A percentile compares a stretch with the other conserved stretches of the same genome.
These are phyloP conservation scores for Drosophila melanica DNA, from an alignment of 1,140 invertebrate genomes.

Conservation along the genomic window DNA sequence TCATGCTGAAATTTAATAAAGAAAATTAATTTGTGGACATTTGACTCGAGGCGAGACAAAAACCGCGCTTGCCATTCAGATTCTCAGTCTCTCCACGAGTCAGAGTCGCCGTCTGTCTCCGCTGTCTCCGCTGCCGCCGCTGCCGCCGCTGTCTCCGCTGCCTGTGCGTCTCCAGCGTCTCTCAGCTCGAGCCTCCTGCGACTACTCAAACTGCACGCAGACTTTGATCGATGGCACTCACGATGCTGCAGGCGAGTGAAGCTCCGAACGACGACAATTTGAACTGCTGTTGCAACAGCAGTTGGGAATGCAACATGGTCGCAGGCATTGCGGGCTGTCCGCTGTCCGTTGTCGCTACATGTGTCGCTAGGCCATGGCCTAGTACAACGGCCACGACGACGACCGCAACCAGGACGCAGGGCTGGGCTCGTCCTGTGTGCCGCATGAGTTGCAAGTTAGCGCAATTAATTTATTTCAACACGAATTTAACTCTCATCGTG, in stretches of 20 bases:
- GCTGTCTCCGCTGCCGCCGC: not conserved
- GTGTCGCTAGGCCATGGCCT: slow-evolving; percentile 63
- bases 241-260: slow-evolving; percentile 69
- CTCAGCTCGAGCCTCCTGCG: slow-evolving; percentile 29
- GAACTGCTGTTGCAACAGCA: slow-evolving; percentile 37
- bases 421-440: slow-evolving; percentile 41
- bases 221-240: slow-evolving; percentile 82
- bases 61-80: slow-evolving; percentile 30
- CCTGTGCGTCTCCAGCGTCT: not conserved
- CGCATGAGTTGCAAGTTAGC: slow-evolving; percentile 82
- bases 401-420: not conserved
- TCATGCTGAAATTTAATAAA: slow-evolving; percentile 83
- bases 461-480: slow-evolving; percentile 83
- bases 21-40: slow-evolving; percentile 83
- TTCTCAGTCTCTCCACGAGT: not conserved
- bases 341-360: slow-evolving; percentile 15
- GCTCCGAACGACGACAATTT: slow-evolving; percentile 71
- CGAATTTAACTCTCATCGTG: slow-evolving; percentile 81
- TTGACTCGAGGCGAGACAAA: slow-evolving; percentile 80
- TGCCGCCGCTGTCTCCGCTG: too few species aligned
- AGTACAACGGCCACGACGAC: slow-evolving; percentile 16
- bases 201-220: slow-evolving; percentile 72
- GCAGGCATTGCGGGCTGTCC: slow-evolving; percentile 1
- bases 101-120: not conserved
- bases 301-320: slow-evolving; percentile 21